These are phyloP conservation scores for Tinamus guttatus DNA, from an alignment of 2,113 vertebrate species.

Conservation along the genomic window DNA sequence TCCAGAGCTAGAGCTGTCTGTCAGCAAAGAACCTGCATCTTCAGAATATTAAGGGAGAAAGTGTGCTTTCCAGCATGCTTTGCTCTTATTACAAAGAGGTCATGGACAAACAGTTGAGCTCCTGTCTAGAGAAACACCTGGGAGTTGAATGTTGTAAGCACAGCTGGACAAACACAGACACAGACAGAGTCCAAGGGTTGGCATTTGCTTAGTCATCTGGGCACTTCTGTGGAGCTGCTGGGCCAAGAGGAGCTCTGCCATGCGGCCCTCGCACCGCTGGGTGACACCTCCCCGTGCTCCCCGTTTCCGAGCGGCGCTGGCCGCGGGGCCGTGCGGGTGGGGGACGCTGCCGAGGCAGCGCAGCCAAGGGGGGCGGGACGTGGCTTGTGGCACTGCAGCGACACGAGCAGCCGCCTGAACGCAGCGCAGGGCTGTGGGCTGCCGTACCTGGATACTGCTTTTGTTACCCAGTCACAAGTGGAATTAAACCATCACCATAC, in stretches of 20 bases:
- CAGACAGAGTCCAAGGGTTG: background rate
- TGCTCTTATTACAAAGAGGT: background rate
- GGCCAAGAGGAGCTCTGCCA: background rate
- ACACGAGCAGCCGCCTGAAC: no score
- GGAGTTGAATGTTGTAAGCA: background rate
- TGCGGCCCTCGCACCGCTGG: no score
- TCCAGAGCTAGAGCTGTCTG: background rate
- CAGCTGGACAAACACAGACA: background rate
- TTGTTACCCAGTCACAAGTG: background rate
- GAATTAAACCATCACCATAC: background rate
- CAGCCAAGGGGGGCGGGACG: no score
- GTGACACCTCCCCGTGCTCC: no score
- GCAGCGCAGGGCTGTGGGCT: background rate
- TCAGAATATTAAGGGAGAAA: rapidly evolving
- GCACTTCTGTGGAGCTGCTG: no score
- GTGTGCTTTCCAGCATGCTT: background rate
- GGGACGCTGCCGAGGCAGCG: no score
- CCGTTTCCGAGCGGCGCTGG: no score
- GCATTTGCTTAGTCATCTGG: background rate
- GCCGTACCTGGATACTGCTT: background rate
- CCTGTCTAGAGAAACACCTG: background rate
- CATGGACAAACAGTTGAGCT: background rate
- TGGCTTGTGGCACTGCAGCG: no score
- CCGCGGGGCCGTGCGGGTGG: no score
- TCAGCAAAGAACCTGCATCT: background rate